A percentile compares a stretch with the other conserved stretches of the same genome.
Conservation (phyloP, 2,888 invertebrate genomes). For the Meiosimyza platycephala region DNA sequence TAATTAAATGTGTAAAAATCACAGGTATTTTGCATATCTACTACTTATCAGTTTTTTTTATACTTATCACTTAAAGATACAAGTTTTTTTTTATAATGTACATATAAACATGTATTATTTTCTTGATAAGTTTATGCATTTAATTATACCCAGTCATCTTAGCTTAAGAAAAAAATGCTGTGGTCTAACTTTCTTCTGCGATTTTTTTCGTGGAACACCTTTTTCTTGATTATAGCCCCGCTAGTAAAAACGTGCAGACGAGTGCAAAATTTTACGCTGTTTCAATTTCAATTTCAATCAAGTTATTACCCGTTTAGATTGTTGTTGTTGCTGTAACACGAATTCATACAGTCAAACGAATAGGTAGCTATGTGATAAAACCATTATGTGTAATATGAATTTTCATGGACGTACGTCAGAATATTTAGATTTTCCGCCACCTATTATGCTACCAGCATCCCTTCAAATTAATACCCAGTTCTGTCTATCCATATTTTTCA, state of each 20-base stretch:
- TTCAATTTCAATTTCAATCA: constrained; percentile 25
- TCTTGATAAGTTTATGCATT: no score
- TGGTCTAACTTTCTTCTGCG: no score
- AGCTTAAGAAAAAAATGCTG: no score
- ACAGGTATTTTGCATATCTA: no score
- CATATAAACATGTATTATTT: no score
- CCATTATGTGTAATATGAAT: neutral
- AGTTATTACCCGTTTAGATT: constrained; percentile 17
- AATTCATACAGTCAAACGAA: neutral
- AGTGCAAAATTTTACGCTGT: neutral
- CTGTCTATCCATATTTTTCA: constrained; percentile 1
- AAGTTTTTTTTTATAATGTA: no score
- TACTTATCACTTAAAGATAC: no score
- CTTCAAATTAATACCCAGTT: neutral
- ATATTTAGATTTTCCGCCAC: neutral
- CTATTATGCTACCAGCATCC: neutral
- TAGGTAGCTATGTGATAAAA: neutral
- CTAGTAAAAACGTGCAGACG: neutral
- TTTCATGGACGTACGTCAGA: neutral
- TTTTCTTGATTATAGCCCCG: no score
- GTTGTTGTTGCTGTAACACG: constrained; percentile 6
- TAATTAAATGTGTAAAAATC: no score
- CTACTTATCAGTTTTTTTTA: no score
- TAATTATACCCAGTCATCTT: no score
- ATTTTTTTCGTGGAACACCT: no score